Evolutionary conservation across 2,113 vertebrate genomes (phyloP), one percentile per base, ranked within the genome.

Genomic region (Daubentonia madagascariensis): DNA sequence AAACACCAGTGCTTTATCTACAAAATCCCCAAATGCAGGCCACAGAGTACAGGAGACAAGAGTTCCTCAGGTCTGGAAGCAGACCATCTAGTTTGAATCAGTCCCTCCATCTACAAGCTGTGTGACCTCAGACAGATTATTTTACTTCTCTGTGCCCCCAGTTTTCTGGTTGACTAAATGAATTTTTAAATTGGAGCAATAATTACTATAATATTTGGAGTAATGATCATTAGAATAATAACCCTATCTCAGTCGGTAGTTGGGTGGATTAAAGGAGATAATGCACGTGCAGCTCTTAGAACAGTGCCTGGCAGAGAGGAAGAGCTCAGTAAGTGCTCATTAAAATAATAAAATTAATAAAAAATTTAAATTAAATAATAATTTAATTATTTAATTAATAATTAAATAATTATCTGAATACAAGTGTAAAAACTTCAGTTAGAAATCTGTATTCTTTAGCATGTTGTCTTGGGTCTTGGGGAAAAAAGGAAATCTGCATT

Each of bases 121-220:
- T 54, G 37, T 72, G 37, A 87, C 50, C 40, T 92, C 2, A 4
- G 85, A 59, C 40, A 96, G 52, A 89, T 79, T 80, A 32, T 76
- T 94, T 73, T 72, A 79, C 63, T 12, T 93, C 12, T 70, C 25
- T 90, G 67, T 83, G 17, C 37, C 76, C 32, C 67, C 72, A 35
- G 73, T 93, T 73, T 96, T 96, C 48, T 94, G 25, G 28, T 59
- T 52, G 50, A 91, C 37, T 89, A 78, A 84, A 70, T 89, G 54
- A 91, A 91, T 52, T 94, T 17, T 84, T 92, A 93, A 96, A 78
- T 73, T 87, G 12, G 54, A 95, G 32, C 92, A 75, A 32, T 87
- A 89, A 48, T 50, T 78, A 76, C 43, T 85, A 1, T 81, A 50
- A 61, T 84, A 87, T 25, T 84, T 85, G 18, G 40, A 54, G 17